Evolutionary conservation across 2,888 invertebrate species (phyloP).

Genomic region (Himalopsyche tibetana): DNA sequence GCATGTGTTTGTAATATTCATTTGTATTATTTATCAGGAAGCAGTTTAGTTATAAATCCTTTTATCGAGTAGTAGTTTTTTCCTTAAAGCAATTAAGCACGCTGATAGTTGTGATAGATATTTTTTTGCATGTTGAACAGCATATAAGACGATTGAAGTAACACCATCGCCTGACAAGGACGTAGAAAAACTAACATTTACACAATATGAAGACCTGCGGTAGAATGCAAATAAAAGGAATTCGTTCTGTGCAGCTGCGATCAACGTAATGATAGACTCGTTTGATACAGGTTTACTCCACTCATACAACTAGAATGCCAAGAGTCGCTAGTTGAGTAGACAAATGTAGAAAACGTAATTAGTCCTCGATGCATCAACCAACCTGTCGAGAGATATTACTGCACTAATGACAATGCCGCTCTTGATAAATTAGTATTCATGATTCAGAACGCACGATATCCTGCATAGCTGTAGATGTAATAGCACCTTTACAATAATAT

Average conservation of each 20-base stretch:
- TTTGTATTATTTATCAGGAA: too few species aligned
- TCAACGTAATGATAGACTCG: constrained; percentile 55
- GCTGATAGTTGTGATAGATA: neutral
- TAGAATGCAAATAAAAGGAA: constrained; percentile 63
- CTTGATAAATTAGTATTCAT: constrained; percentile 38
- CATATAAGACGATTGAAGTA: neutral
- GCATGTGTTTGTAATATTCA: too few species aligned
- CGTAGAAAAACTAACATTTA: constrained; percentile 37
- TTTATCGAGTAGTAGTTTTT: too few species aligned
- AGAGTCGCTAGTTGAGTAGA: constrained; percentile 36
- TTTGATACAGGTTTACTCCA: constrained; percentile 22
- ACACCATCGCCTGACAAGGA: constrained; percentile 35
- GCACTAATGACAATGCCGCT: constrained; percentile 44
- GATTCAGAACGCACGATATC: constrained; percentile 20
- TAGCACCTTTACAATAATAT: neutral
- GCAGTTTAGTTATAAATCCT: too few species aligned
- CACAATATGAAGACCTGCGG: constrained; percentile 34
- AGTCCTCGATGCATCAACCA: constrained; percentile 42
- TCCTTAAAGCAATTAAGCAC: neutral
- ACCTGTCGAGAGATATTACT: constrained; percentile 46
- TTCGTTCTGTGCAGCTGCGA: constrained; percentile 51
- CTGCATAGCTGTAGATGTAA: constrained; percentile 17
- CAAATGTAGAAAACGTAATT: constrained; percentile 45
- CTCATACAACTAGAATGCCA: constrained; percentile 16
- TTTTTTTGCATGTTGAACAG: neutral